A percentile compares a stretch with the other conserved stretches of the same genome.
These are phyloP conservation scores for Anser cygnoides DNA, from an alignment of 2,113 vertebrate genomes.

Conservation along the genomic window DNA sequence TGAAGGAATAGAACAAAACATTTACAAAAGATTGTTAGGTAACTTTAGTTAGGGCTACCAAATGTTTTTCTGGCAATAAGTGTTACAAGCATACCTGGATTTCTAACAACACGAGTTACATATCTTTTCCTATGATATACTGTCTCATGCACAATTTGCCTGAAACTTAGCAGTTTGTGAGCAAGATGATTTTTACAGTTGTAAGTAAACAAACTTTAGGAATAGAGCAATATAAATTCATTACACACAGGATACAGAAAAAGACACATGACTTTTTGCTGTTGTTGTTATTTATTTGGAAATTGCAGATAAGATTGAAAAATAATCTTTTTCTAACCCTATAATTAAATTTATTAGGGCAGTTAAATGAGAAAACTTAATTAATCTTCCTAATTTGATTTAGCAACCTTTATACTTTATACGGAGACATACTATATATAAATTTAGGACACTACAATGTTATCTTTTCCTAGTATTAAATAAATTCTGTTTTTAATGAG, in stretches of 20 bases:
- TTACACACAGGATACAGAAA: background rate
- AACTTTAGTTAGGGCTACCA: background rate
- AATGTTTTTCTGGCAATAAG: background rate
- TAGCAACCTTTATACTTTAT: background rate
- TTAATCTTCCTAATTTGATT: background rate
- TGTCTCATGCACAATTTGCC: background rate
- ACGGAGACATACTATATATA: background rate
- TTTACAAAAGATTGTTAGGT: background rate
- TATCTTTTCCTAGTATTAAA: slow-evolving; percentile 7
- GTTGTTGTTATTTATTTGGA: background rate
- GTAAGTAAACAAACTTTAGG: background rate
- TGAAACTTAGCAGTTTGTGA: background rate
- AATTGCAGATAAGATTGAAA: background rate
- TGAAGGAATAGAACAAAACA: background rate
- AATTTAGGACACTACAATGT: background rate
- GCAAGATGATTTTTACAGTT: background rate
- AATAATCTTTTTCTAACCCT: background rate
- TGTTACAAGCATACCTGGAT: background rate
- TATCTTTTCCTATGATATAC: background rate
- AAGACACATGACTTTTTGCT: background rate
- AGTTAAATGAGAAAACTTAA: background rate
- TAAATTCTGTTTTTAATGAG: background rate
- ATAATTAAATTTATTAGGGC: background rate
- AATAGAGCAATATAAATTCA: background rate
- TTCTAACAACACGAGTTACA: fast-evolving